These are phyloP conservation scores for Xenotilapia leptura DNA, from an alignment of 2,113 vertebrate genomes.

Conservation along the genomic window DNA sequence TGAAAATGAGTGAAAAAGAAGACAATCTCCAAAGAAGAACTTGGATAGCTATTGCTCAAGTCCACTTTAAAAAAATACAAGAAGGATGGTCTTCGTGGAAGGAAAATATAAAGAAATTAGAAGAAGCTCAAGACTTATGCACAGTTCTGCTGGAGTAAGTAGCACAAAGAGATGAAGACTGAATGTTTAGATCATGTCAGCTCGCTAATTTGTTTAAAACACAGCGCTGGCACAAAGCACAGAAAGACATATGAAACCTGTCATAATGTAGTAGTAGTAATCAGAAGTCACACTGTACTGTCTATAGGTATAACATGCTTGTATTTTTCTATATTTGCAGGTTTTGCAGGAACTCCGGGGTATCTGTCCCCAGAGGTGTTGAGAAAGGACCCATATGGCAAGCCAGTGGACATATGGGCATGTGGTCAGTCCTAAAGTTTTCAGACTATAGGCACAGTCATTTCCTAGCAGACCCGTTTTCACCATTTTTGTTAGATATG, in stretches of 20 bases:
- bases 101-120: not conserved
- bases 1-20: not conserved
- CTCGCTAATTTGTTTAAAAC: not conserved
- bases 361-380: constrained; percentile 97
- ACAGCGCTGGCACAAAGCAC: not conserved
- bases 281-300: not conserved
- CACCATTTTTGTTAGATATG: not conserved
- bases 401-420: constrained; percentile 99
- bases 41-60: not conserved
- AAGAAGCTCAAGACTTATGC: not conserved
- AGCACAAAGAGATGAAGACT: not conserved
- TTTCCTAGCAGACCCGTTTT: not conserved
- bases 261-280: not conserved
- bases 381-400: constrained; percentile 98
- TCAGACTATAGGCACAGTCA: not conserved
- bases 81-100: not conserved
- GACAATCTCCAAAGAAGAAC: not conserved
- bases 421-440: constrained; percentile 80
- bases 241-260: not conserved
- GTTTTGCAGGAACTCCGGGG: constrained; percentile 97
- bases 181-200: not conserved
- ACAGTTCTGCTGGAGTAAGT: not conserved
- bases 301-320: not conserved
- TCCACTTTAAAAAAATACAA: not conserved
- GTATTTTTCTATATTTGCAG: constrained; percentile 56